phyloP scores from a whole-genome alignment of 2,113 vertebrate species.

The Xyrauchen texanus region DNA sequence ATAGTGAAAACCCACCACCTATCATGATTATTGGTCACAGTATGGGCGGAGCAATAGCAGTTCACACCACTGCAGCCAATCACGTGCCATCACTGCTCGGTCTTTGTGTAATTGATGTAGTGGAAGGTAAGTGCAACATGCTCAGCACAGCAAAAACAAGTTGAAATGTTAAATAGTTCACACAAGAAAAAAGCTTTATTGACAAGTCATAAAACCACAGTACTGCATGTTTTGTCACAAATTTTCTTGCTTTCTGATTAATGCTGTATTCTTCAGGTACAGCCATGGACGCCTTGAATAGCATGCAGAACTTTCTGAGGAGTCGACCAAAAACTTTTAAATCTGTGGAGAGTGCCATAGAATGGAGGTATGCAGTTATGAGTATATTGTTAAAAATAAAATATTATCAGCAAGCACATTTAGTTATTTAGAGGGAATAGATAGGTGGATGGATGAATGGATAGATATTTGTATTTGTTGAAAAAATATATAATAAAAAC shows the following conservation, averaged over 20 bases:
- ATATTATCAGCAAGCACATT: no score
- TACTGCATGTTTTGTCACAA: no score
- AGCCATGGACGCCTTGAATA: slow-evolving; percentile 97
- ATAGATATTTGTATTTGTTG: no score
- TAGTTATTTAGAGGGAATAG: no score
- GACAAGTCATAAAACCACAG: no score
- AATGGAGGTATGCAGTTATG: slow-evolving; percentile 86
- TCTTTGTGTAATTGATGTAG: slow-evolving; percentile 96
- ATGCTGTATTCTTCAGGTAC: slow-evolving; percentile 77
- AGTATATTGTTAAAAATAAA: no score
- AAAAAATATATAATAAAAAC: no score
- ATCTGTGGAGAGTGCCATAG: slow-evolving; percentile 95
- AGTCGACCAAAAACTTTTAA: slow-evolving; percentile 97
- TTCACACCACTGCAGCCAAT: slow-evolving; percentile 87
- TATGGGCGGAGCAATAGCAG: slow-evolving; percentile 96
- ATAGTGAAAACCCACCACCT: slow-evolving; percentile 90
- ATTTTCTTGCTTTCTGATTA: no score
- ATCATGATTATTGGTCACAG: slow-evolving; percentile 98
- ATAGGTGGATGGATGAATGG: no score
- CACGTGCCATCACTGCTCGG: slow-evolving; percentile 89
- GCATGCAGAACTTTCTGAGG: slow-evolving; percentile 98
- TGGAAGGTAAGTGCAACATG: slow-evolving; percentile 82
- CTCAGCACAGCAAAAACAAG: no score
- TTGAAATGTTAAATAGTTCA: no score
- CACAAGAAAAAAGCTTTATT: no score